These are phyloP conservation scores for Elegia similella DNA, from an alignment of 2,888 invertebrate genomes.

Conservation along the genomic window DNA sequence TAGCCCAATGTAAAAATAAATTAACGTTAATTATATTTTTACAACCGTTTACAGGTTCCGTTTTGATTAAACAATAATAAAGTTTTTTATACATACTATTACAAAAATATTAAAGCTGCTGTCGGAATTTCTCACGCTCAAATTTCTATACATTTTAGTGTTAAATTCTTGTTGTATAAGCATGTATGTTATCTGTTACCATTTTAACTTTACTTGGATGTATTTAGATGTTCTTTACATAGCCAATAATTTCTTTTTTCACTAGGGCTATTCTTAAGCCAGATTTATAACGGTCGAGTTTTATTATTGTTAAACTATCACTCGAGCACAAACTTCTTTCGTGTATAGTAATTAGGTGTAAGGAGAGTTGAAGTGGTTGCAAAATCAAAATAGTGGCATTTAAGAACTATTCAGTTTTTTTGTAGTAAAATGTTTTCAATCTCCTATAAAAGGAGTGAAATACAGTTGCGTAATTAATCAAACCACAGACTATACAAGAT, in stretches of 20 bases:
- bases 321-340: constrained; percentile 50
- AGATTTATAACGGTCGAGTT: constrained; percentile 29
- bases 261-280: constrained; percentile 14
- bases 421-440: too few relatives aligned
- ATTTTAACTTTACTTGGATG: constrained; percentile 2
- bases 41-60: constrained; percentile 13
- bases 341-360: constrained; percentile 45
- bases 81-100: constrained; percentile 5
- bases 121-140: constrained; percentile 17
- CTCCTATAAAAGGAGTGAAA: too few relatives aligned
- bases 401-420: constrained; percentile 16
- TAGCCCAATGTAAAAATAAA: constrained; percentile 22
- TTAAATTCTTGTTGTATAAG: constrained; percentile 6
- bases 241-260: constrained; percentile 12
- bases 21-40: constrained; percentile 19
- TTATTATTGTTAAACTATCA: constrained; percentile 36
- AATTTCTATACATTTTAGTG: constrained; percentile 13
- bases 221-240: constrained; percentile 6
- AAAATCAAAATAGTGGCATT: too few relatives aligned
- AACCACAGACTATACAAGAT: too few relatives aligned
- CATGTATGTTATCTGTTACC: constrained; percentile 11
- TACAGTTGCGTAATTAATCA: too few relatives aligned
- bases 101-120: constrained; percentile 15
- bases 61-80: constrained; percentile 18
- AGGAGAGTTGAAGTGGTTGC: constrained; percentile 13